These are phyloP conservation scores for Spilarctia lutea DNA, from an alignment of 2,888 invertebrate genomes.

Conservation along the genomic window DNA sequence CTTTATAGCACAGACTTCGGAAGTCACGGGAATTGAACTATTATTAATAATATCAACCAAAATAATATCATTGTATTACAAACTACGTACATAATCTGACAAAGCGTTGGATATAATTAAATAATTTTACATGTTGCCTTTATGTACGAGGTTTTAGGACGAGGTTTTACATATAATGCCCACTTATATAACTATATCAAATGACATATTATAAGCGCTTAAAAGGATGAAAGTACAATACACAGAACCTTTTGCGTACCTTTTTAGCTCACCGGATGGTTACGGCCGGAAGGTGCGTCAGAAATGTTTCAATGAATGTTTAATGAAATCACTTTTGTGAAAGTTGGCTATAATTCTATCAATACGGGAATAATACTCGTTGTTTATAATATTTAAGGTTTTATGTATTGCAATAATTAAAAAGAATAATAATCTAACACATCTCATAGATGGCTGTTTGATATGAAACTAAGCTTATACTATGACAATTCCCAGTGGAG, in stretches of 20 bases:
- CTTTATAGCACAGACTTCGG: background rate
- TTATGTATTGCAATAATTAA: too few species aligned
- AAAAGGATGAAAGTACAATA: background rate
- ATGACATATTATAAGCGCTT: slow-evolving; percentile 2
- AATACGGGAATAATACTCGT: background rate
- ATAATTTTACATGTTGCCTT: background rate
- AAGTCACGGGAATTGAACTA: too few species aligned
- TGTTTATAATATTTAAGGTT: background rate
- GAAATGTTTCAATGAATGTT: slow-evolving; percentile 14
- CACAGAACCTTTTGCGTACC: background rate
- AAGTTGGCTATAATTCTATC: background rate
- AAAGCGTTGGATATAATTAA: background rate
- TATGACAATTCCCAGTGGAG: too few species aligned
- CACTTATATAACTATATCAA: background rate
- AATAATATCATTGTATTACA: background rate
- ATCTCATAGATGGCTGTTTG: too few species aligned
- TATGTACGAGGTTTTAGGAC: background rate
- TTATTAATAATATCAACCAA: background rate
- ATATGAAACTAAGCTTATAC: too few species aligned
- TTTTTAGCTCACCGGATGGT: background rate
- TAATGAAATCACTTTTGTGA: slow-evolving; percentile 13
- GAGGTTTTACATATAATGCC: background rate
- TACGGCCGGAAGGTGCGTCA: slow-evolving; percentile 1
- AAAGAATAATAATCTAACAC: background rate
- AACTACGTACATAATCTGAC: background rate